phyloP scores from a whole-genome alignment of 2,888 invertebrate genomes.

The Melanchra persicariae region DNA sequence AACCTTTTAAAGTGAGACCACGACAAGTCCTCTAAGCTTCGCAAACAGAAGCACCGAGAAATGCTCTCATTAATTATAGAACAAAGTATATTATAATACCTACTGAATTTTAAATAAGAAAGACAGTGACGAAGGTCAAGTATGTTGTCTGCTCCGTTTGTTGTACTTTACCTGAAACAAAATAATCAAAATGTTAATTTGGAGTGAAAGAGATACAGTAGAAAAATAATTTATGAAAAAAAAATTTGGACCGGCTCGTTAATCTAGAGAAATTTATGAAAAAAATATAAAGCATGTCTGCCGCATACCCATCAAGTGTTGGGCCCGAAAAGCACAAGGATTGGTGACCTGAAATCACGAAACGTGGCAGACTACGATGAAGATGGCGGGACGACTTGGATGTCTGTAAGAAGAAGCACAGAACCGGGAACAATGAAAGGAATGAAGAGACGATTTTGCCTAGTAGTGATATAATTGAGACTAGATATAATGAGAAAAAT shows the following conservation, averaged over 20 bases:
- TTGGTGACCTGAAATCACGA: too few relatives aligned
- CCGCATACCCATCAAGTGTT: too few relatives aligned
- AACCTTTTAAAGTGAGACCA: conserved; percentile 16
- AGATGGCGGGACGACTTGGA: too few relatives aligned
- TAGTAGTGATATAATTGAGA: too few relatives aligned
- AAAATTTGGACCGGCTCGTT: background rate
- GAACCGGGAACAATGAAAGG: too few relatives aligned
- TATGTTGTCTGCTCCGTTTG: conserved; percentile 47
- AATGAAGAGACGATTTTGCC: too few relatives aligned
- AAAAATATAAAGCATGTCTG: too few relatives aligned
- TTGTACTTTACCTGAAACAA: conserved; percentile 64
- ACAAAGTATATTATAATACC: conserved; percentile 53
- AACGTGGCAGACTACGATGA: too few relatives aligned
- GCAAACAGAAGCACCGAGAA: conserved; percentile 25
- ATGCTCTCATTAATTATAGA: conserved; percentile 47
- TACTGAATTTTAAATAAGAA: conserved; percentile 58
- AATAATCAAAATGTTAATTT: conserved; percentile 55
- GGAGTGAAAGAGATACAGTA: conserved; percentile 10
- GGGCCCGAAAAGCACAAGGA: too few relatives aligned
- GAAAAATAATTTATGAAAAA: background rate
- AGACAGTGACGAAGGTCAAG: conserved; percentile 59
- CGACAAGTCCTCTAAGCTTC: conserved; percentile 31
- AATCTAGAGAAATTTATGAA: background rate
- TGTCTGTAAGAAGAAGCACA: too few relatives aligned
- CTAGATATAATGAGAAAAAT: too few relatives aligned